Evolutionary conservation across 1,140 invertebrate species (phyloP), one percentile per base, ranked within the genome.

Genomic region (Cepaea nemoralis): DNA sequence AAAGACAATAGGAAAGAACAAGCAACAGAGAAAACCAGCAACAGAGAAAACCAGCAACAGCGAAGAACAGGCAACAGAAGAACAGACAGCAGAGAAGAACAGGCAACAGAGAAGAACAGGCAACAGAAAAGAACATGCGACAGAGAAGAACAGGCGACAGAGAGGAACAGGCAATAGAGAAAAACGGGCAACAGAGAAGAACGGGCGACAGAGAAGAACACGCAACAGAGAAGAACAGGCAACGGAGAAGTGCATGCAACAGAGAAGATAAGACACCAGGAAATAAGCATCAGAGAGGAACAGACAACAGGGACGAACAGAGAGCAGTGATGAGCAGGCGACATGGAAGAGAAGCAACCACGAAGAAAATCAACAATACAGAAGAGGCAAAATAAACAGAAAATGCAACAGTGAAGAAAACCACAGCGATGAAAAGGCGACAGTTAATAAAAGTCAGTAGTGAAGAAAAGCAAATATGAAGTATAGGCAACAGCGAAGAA

Each of bases 91-190:
- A n/a, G 50, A 55, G 50, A n/a, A n/a, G 50, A n/a, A 55, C 50
- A 55, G 50, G n/a, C 50, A n/a, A n/a, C 50, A 55, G 50, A n/a
- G 50, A n/a, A 55, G 50, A n/a, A 55, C 50, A 55, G 50, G 50
- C 50, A 55, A n/a, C 14, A n/a, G 50, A 55, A n/a, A n/a, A n/a
- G 50, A n/a, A 55, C 50, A 55, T 14, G n/a, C 50, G 50, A n/a
- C 50, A 55, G 50, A n/a, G 50, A n/a, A 55, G 50, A n/a, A n/a
- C n/a, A n/a, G n/a, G n/a, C n/a, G n/a, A n/a, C n/a, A n/a, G n/a
- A n/a, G n/a, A n/a, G n/a, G 50, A n/a, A n/a, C 50, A 55, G 50
- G 50, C 14, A n/a, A 55, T 14, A n/a, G 50, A n/a, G 50, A 55
- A 14, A 55, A n/a, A n/a, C 50, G 50, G 50, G 14, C 14, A n/a